A percentile compares a stretch with the other conserved stretches of the same genome.
Conservation (phyloP, 2,888 invertebrate genomes). For the Lepidocyrtinus sp. region DNA sequence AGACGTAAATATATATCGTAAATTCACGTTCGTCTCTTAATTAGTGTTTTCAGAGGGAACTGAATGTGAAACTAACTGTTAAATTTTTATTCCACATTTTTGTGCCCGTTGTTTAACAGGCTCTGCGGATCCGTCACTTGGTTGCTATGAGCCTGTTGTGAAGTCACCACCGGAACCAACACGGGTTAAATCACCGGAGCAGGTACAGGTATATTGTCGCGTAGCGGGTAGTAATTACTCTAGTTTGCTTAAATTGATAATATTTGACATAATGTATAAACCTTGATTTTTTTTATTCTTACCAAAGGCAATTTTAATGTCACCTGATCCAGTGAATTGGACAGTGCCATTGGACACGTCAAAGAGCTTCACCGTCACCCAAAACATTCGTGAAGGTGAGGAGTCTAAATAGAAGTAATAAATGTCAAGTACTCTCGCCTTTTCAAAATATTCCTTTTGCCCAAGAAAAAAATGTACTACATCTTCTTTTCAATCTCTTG, state of each 20-base stretch:
- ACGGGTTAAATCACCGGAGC: slow-evolving; percentile 91
- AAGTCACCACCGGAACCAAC: slow-evolving; percentile 95
- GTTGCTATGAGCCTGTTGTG: slow-evolving; percentile 79
- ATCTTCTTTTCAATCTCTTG: too few relatives aligned
- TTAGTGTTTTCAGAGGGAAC: neutral
- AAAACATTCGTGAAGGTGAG: slow-evolving; percentile 80
- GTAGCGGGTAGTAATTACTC: slow-evolving; percentile 18
- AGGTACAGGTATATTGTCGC: slow-evolving; percentile 68
- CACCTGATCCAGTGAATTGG: slow-evolving; percentile 96
- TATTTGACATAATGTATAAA: neutral
- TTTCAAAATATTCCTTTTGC: too few relatives aligned
- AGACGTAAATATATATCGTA: slow-evolving; percentile 11
- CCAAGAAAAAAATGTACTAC: too few relatives aligned
- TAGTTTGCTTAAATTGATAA: neutral
- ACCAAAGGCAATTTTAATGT: slow-evolving; percentile 85
- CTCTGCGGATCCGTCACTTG: slow-evolving; percentile 70
- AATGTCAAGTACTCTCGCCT: neutral
- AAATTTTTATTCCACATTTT: neutral
- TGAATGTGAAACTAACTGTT: neutral
- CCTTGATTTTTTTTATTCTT: neutral
- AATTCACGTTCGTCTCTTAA: neutral
- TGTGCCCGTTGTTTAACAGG: slow-evolving; percentile 45
- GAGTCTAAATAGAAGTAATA: slow-evolving; percentile 22
- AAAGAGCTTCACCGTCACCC: slow-evolving; percentile 93
- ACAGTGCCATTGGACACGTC: slow-evolving; percentile 94